Conservation (phyloP, 2,888 invertebrate genomes). For the Drosophila bunnanda region DNA sequence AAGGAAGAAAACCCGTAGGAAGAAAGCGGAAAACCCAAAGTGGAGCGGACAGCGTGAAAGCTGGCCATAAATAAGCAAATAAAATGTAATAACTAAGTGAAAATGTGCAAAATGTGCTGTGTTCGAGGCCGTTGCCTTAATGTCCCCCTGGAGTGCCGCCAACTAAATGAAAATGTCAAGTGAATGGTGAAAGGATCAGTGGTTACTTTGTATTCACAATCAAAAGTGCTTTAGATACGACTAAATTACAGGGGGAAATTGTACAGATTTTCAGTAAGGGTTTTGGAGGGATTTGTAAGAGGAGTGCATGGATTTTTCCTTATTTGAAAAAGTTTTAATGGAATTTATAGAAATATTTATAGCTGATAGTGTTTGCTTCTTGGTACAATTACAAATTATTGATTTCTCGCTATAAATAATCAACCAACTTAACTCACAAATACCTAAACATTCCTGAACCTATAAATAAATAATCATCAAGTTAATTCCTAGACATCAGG, state of each 20-base stretch:
- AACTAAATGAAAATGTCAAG: constrained; percentile 36
- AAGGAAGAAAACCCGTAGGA: constrained; percentile 17
- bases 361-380: background rate
- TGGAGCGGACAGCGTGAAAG: constrained; percentile 48
- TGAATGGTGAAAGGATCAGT: constrained; percentile 28
- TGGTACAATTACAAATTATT: background rate
- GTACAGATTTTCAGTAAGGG: background rate
- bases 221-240: constrained; percentile 27
- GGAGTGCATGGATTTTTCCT: too few species aligned
- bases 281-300: background rate
- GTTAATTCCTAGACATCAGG: background rate
- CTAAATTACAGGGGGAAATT: background rate
- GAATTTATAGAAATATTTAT: background rate
- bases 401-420: background rate
- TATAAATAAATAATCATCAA: background rate
- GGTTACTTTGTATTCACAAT: constrained; percentile 20
- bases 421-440: background rate
- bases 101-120: constrained; percentile 52
- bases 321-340: background rate
- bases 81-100: constrained; percentile 73
- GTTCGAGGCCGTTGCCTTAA: constrained; percentile 34
- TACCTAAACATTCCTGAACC: background rate
- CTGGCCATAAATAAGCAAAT: constrained; percentile 66
- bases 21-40: constrained; percentile 14
- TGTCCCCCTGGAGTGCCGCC: constrained; percentile 39